Evolutionary conservation across 2,888 invertebrate genomes (phyloP), one percentile per base, ranked within the genome.

Genomic region (Leptogaster cylindrica): DNA sequence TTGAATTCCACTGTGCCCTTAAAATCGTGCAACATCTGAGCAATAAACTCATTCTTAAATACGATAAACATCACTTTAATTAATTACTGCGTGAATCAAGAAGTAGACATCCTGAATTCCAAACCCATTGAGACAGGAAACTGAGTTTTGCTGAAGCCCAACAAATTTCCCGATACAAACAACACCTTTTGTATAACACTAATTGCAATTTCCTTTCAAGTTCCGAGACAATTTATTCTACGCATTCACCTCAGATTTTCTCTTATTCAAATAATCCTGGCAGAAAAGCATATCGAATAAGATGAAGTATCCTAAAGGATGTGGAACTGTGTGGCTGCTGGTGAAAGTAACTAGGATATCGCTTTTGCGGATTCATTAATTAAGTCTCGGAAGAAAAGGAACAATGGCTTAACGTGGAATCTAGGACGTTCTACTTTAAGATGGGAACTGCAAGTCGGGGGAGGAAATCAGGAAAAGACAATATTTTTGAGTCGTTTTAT

Each of bases 121-220:
- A n/a, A n/a, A n/a, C n/a, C n/a, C n/a, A n/a, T n/a, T n/a, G n/a
- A n/a, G n/a, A n/a, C n/a, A n/a, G n/a, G n/a, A n/a, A n/a, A n/a
- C n/a, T n/a, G n/a, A n/a, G n/a, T 55, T 36, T 23, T 14, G 39
- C 18, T 6, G 55, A 55, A 55, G 36, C 55, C 55, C 2, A 14
- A n/a, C 6, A 55, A 55, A 36, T 55, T 55, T 25, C 23, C 39
- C 8, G 23, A 23, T 7, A 39, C 48, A 33, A 64, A 31, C 31
- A 48, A 48, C 48, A 64, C 50, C 64, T 64, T 50, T 64, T 64
- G 64, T 64, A 27, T 64, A 1, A 20, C 36, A 64, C 50, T 64
- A 64, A 64, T 64, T 64, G 64, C 48, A 36, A 64, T 64, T 64
- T 64, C 64, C 64, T 36, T 48, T 64, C 33, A 55, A 12, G 14